Conservation (phyloP, 2,888 invertebrate genomes). For the Eumacrocentrus americanus region DNA sequence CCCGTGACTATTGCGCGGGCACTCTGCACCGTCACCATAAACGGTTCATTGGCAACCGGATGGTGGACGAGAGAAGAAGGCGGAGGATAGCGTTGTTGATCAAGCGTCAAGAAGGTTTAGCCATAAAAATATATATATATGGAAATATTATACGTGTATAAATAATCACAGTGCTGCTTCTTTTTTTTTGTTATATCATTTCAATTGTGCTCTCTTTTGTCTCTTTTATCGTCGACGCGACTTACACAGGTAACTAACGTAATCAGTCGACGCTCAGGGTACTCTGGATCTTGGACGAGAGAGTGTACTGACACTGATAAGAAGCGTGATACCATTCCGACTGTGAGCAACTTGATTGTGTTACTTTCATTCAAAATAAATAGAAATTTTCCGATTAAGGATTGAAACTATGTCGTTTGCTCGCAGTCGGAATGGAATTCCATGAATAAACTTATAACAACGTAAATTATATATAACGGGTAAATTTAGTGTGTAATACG, state of each 20-base stretch:
- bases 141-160: conserved; percentile 50
- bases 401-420: no score
- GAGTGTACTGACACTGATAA: conserved; percentile 58
- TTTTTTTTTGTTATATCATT: conserved; percentile 26
- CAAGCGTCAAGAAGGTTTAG: conserved; percentile 60
- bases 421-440: conserved; percentile 42
- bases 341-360: conserved; percentile 42
- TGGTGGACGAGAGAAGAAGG: conserved; percentile 58
- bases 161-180: conserved; percentile 30
- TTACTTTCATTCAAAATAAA: no score
- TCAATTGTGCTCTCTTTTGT: conserved; percentile 13
- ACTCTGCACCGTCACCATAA: conserved; percentile 62
- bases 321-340: conserved; percentile 56
- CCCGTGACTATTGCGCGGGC: conserved; percentile 82
- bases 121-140: conserved; percentile 56
- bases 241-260: conserved; percentile 14
- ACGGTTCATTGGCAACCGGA: conserved; percentile 48
- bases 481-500: conserved; percentile 29
- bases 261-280: conserved; percentile 17
- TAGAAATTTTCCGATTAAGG: no score
- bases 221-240: conserved; percentile 15
- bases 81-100: conserved; percentile 55
- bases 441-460: conserved; percentile 52
- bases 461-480: conserved; percentile 48
- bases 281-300: conserved; percentile 44